Evolutionary conservation across 2,888 invertebrate species (phyloP), one percentile per base, ranked within the genome.

Genomic region (Drosophila meridionalis): DNA sequence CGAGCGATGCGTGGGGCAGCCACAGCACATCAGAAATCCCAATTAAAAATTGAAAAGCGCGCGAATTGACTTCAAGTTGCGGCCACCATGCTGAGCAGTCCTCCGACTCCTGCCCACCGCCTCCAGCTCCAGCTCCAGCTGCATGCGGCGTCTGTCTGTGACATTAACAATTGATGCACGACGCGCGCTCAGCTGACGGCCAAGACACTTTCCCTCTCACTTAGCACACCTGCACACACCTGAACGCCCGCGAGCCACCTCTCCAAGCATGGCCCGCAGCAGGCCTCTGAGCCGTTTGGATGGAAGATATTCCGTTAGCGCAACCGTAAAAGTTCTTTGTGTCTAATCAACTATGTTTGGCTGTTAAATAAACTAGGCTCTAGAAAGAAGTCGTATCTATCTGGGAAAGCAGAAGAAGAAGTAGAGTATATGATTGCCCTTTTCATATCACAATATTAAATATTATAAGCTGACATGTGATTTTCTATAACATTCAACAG

Each of bases 11-110:
- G 47, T 50, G 50, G 30, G 50, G 48, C 42, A n/a, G 42, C 42
- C 6, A 7, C 45, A 26, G 45, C 53, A 53, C 69, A 71, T 61
- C 76, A 71, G 67, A 78, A 90, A 90, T 90, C 87, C 87, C 87
- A 87, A 87, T 87, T 87, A 87, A 87, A 86, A 89, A 83, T 83
- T 82, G 76, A 89, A 89, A 86, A 86, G 83, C 83, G 90, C 89
- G 78, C 66, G 87, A 76, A 69, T 73, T 12, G 69, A 68, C 58
- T 58, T n/a, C 61, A 70, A 80, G 76, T 63, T 71, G 68, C 42
- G 66, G 75, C 72, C 32, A 61, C 76, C 81, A 78, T 64, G 87
- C 76, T 86, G 81, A 73, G 81, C 60, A 50, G 47, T 58, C 30
- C 56, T 57, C 48, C 66, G 55, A 45, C 62, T 58, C 53, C 38